Base-by-base conservation (phyloP, 2,888 invertebrate species). In the Teinopalpus imperialis region DNA sequence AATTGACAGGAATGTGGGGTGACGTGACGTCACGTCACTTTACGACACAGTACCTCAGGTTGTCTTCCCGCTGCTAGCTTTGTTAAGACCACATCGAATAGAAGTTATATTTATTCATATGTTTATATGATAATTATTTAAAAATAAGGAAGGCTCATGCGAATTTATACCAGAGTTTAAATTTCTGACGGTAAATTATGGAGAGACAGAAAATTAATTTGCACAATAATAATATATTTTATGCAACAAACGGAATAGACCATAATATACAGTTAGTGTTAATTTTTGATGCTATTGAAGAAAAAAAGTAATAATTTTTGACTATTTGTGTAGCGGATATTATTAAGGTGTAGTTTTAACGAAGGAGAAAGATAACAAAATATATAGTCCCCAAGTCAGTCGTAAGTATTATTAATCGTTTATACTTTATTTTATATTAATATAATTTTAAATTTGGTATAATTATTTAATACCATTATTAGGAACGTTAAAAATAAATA, bases 301-400 rank as follows among this genome's bases (percentile, higher is more conserved):
- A 16, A 43, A 42, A 39, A 51, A 39, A 45, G 18, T 23, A 10
- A 12, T 20, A 20, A 10, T 21, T 34, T 26, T 27, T 8, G 2
- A 29, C 43, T 51, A 41, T 71, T 72, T 59, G 66, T 62, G 66
- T 79, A 79, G 73, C 68, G 74, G 67, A 72, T 79, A 78, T 74
- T 72, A 67, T 73, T 81, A 81, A 81, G 74, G 53, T 69, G 77
- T 82, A 81, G 74, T 79, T 75, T 66, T 72, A 73, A 56, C 63
- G 48, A 51, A 49, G 55, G 59, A 56, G 59, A 56, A 55, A 48
- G 56, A 61, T 60, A 63, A 67, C 60, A 61, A 61, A 64, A 57
- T 62, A 58, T 63, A 57, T 69, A 69, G 57, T 69, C 61, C 35
- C 58, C 61, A 66, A 79, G 73, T 80, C 81, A 81, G 70, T 68